These are phyloP conservation scores for Syrphus vitripennis DNA, from an alignment of 2,888 invertebrate genomes.

Conservation along the genomic window DNA sequence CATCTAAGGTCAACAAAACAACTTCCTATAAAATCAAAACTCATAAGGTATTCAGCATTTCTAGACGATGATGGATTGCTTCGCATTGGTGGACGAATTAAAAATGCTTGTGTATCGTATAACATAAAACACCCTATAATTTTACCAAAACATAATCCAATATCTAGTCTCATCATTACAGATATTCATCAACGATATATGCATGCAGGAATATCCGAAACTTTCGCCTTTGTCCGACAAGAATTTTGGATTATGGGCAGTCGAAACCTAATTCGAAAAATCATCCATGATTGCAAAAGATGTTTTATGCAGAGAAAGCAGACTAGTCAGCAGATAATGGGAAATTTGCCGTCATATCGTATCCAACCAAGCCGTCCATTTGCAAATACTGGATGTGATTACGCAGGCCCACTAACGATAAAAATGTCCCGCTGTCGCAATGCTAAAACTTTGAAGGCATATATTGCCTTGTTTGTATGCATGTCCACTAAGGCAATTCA, in stretches of 20 bases:
- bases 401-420: slow-evolving; percentile 23
- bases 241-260: slow-evolving; percentile 29
- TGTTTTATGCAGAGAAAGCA: slow-evolving; percentile 37
- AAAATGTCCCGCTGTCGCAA: neutral
- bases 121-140: slow-evolving; percentile 30
- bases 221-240: neutral
- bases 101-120: neutral
- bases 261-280: slow-evolving; percentile 24
- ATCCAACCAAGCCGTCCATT: slow-evolving; percentile 23
- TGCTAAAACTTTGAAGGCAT: slow-evolving; percentile 6
- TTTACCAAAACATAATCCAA: slow-evolving; percentile 9
- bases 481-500: slow-evolving; percentile 47
- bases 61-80: too few relatives aligned
- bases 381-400: slow-evolving; percentile 26
- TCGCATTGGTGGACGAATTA: slow-evolving; percentile 19
- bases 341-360: slow-evolving; percentile 19
- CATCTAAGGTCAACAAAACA: neutral
- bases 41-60: too few relatives aligned
- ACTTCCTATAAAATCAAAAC: neutral
- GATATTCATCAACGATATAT: slow-evolving; percentile 7
- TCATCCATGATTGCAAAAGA: slow-evolving; percentile 29
- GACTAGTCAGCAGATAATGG: slow-evolving; percentile 36
- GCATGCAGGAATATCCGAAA: slow-evolving; percentile 18
- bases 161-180: slow-evolving; percentile 4
- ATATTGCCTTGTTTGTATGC: too few relatives aligned